phyloP scores from a whole-genome alignment of 1,140 invertebrate genomes.

The Meloidogyne floridensis region DNA sequence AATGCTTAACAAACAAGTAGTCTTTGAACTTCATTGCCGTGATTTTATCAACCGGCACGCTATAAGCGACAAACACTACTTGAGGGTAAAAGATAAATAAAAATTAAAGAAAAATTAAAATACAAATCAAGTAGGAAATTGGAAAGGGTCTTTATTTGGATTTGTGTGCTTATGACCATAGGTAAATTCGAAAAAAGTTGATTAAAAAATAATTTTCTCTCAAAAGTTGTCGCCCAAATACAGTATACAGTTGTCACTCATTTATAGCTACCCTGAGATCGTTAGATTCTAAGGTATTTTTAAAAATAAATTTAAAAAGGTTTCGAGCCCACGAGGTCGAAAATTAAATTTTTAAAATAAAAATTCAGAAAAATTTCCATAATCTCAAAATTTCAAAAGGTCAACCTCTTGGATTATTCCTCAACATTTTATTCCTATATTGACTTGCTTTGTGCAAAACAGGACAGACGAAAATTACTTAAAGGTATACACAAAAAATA shows the following conservation, averaged over 20 bases:
- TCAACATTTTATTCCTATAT: conserved; percentile 64
- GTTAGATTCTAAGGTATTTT: conserved; percentile 36
- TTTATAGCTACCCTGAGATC: conserved; percentile 56
- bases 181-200: not conserved
- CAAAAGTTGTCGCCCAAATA: conserved; percentile 59
- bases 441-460: conserved; percentile 54
- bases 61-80: conserved; percentile 57
- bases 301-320: not conserved
- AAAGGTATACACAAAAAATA: conserved; percentile 37
- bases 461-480: conserved; percentile 58
- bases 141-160: conserved; percentile 65
- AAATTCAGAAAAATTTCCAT: not conserved
- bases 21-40: conserved; percentile 64
- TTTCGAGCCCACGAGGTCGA: no score
- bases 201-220: not conserved
- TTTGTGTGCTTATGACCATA: conserved; percentile 59
- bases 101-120: conserved; percentile 26
- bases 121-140: conserved; percentile 54
- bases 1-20: conserved; percentile 49
- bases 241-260: conserved; percentile 52
- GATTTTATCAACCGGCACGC: conserved; percentile 65
- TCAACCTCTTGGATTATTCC: conserved; percentile 47
- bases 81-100: conserved; percentile 48
- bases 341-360: no score
- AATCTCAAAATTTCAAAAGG: conserved; percentile 4